Base-by-base conservation (phyloP, 2,797 vertebrate species). In the Chaenodraco wilsoni region DNA sequence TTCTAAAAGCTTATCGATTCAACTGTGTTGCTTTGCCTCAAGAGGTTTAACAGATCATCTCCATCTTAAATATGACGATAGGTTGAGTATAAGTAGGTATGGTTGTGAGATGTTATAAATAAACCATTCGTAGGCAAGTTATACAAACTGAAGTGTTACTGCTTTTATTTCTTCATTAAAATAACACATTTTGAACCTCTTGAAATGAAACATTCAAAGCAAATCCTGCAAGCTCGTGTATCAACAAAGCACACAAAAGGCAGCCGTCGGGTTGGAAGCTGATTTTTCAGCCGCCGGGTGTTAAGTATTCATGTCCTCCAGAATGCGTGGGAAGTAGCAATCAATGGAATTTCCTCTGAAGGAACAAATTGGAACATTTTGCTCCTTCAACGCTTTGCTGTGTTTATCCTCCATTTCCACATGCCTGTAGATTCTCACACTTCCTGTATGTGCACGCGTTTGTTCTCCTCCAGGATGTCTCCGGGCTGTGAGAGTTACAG, bases 401-500 rank as follows among this genome's bases (percentile, higher is more conserved):
- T 80, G 56, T 82, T 73, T 73, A 77, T 74, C 33, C 41, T 66
- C 0, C 13, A 33, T 70, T 74, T 74, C 37, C 57, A 45, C 13
- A 15, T 64, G 62, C 41, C 21, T 8, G 44, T 72, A 27, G 46
- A 65, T 65, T 58, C 43, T 60, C 12, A 52, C 5, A 33, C 21
- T 74, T 64, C 59, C 50, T 55, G 54, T 76, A 16, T 69, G 5
- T 60, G 33, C 49, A 44, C 72, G 17, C 65, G 1, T 69, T 4
- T 58, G 23, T 79, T 74, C 11, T 65, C n/a, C 67, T 15, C 57
- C 93, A 99, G 98, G 94, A 94, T 98, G 89, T 97, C 97, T 90
- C 97, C 97, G 0, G 96, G 97, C 68, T 96, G 96, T 0, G 98
- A 99, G 76, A 95, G 95, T 92, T 99, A 99, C 1, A 96, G 96